These are phyloP conservation scores for Pelmatolapia mariae DNA, from an alignment of 2,113 vertebrate genomes.

Conservation along the genomic window DNA sequence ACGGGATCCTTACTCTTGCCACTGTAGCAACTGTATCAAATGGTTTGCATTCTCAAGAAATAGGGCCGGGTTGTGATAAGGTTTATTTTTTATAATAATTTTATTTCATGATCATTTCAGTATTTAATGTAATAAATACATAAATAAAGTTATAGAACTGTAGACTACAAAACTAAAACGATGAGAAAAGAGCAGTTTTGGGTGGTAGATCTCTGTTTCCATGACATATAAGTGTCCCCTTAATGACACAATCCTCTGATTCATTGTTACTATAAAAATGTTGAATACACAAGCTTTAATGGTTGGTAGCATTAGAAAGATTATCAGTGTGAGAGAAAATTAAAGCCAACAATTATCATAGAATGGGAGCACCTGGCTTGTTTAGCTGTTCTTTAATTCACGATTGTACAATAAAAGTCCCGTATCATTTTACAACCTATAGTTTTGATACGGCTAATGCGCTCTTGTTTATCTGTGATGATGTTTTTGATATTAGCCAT, in stretches of 20 bases:
- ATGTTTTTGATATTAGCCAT: not conserved
- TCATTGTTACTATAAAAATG: not conserved
- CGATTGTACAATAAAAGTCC: not conserved
- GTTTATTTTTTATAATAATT: not conserved
- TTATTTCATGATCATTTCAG: not conserved
- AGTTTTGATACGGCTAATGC: accelerated
- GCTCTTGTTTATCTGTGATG: not conserved
- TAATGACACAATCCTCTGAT: not conserved
- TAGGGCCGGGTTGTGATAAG: not conserved
- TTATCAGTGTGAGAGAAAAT: not conserved
- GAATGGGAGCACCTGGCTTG: not conserved
- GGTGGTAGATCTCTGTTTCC: not conserved
- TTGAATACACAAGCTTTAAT: not conserved
- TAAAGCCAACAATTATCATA: not conserved
- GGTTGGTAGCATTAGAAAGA: not conserved
- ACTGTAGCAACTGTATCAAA: not conserved
- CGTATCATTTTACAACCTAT: not conserved
- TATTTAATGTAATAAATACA: not conserved
- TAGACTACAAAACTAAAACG: not conserved
- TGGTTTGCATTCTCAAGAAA: not conserved
- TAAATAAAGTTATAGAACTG: not conserved
- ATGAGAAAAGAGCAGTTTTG: not conserved
- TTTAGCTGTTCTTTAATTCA: not conserved
- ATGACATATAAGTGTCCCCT: not conserved
- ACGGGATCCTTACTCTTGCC: not conserved